Evolutionary conservation across 2,113 vertebrate genomes (phyloP).

Genomic region (Verasper variegatus): DNA sequence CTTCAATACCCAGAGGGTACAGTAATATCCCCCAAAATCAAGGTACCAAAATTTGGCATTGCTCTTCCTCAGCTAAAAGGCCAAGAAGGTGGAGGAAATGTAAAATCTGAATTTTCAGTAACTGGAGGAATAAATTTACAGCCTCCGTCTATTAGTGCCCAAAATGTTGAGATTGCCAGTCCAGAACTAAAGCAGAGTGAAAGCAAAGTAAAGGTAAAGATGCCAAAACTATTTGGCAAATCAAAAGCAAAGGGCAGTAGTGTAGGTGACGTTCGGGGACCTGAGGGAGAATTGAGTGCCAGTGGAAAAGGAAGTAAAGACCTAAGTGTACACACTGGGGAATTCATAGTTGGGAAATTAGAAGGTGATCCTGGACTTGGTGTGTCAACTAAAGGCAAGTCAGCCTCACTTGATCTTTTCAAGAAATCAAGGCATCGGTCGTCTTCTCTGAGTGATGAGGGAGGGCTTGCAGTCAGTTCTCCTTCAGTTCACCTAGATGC

Average conservation of each 20-base stretch:
- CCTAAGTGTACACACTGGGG: slow-evolving; percentile 81
- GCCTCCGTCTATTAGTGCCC: slow-evolving; percentile 54
- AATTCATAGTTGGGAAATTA: slow-evolving; percentile 75
- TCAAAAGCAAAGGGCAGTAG: slow-evolving; percentile 85
- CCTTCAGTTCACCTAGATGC: slow-evolving; percentile 82
- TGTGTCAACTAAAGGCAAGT: slow-evolving; percentile 84
- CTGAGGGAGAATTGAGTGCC: slow-evolving; percentile 72
- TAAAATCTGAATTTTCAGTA: slow-evolving; percentile 58
- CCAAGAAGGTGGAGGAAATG: slow-evolving; percentile 67
- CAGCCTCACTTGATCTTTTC: slow-evolving; percentile 88
- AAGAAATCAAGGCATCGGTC: slow-evolving; percentile 88
- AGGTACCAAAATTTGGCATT: slow-evolving; percentile 87
- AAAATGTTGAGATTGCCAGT: slow-evolving; percentile 81
- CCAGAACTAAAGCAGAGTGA: slow-evolving; percentile 80
- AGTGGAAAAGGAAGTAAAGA: slow-evolving; percentile 82
- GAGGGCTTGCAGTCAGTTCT: slow-evolving; percentile 80
- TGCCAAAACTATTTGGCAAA: slow-evolving; percentile 93
- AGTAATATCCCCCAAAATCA: slow-evolving; percentile 84
- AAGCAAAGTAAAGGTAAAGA: slow-evolving; percentile 89
- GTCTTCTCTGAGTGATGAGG: slow-evolving; percentile 90
- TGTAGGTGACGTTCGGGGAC: slow-evolving; percentile 70
- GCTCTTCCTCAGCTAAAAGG: slow-evolving; percentile 77
- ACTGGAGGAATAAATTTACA: slow-evolving; percentile 56
- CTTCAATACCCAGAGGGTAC: slow-evolving; percentile 75
- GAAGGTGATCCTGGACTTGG: slow-evolving; percentile 70